Conservation (phyloP, 2,113 vertebrate genomes). For the Struthidea cinerea region DNA sequence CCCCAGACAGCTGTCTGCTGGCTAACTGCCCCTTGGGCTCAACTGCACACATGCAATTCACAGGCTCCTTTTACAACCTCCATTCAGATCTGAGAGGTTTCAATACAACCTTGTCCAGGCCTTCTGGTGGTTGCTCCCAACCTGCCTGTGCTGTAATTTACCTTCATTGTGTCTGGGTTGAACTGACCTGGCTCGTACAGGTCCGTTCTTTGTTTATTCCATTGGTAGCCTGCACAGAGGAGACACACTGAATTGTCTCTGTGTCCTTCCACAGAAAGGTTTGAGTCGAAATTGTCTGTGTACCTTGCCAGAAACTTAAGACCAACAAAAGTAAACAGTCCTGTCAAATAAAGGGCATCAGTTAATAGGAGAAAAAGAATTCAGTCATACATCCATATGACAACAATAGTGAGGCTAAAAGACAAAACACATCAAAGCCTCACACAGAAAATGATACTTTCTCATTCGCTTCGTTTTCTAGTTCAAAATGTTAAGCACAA, state of each 20-base stretch:
- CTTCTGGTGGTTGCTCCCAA: background rate
- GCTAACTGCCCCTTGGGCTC: background rate
- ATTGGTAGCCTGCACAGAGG: background rate
- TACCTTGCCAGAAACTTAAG: background rate
- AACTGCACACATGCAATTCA: background rate
- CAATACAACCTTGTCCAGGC: background rate
- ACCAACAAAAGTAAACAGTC: background rate
- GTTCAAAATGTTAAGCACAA: slow-evolving; percentile 1
- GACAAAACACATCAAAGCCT: background rate
- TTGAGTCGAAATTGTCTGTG: background rate
- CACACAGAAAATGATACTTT: background rate
- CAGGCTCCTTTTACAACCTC: background rate
- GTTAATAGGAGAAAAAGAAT: background rate
- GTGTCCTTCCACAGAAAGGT: background rate
- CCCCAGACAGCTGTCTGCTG: background rate
- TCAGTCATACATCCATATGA: accelerated
- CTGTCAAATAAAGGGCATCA: background rate
- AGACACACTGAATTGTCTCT: background rate
- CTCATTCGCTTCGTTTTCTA: background rate
- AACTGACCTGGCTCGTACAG: background rate
- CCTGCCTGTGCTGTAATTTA: background rate
- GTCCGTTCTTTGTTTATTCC: background rate
- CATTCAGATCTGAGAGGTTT: background rate
- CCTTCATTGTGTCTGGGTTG: background rate
- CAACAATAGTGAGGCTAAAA: background rate